phyloP scores from a whole-genome alignment of 1,140 invertebrate genomes.

The Trachymyrmex cornetzi region DNA sequence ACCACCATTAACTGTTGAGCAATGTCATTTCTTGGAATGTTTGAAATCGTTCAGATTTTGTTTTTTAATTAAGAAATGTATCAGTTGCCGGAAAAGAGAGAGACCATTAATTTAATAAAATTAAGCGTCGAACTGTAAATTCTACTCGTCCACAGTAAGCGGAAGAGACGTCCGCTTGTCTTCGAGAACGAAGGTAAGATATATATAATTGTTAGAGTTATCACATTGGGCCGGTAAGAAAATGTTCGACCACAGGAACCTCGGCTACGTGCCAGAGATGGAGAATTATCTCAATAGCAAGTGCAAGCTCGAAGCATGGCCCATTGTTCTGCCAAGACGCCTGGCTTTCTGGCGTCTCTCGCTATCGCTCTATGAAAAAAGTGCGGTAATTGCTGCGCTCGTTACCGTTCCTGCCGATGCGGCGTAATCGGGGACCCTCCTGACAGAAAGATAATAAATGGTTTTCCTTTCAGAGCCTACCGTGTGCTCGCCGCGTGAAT shows the following conservation, averaged over 20 bases:
- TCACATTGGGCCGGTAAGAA: slow-evolving; percentile 50
- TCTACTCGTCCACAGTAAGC: not conserved
- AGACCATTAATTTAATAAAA: slow-evolving; percentile 11
- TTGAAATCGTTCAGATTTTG: not conserved
- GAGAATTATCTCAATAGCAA: slow-evolving; percentile 69
- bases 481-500: slow-evolving; percentile 64
- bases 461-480: slow-evolving; percentile 75
- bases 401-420: slow-evolving; percentile 78
- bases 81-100: not conserved
- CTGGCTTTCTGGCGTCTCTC: slow-evolving; percentile 64
- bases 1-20: not conserved
- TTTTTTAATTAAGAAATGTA: not conserved
- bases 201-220: slow-evolving; percentile 56
- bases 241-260: slow-evolving; percentile 60
- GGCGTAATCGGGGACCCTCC: slow-evolving; percentile 74
- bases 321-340: slow-evolving; percentile 78
- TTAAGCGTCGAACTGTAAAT: not conserved
- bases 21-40: not conserved
- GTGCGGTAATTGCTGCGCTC: slow-evolving; percentile 77
- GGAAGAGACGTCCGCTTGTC: slow-evolving; percentile 14
- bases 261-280: slow-evolving; percentile 40
- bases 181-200: not conserved
- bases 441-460: slow-evolving; percentile 79
- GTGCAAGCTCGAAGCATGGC: slow-evolving; percentile 63
- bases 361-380: slow-evolving; percentile 75